Conservation (phyloP, 2,797 vertebrate genomes). For the Anabacerthia variegaticeps region DNA sequence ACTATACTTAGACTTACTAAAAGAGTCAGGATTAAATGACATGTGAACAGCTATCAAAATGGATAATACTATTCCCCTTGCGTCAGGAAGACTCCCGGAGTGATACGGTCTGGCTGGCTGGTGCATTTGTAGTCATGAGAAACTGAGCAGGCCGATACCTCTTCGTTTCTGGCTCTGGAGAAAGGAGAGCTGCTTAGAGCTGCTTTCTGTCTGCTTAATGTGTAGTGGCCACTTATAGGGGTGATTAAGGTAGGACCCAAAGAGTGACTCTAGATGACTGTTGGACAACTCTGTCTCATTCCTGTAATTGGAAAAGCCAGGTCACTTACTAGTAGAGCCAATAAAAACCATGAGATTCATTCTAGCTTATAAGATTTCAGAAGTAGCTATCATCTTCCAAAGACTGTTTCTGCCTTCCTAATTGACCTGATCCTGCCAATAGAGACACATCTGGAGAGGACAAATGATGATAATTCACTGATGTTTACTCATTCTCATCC, state of each 20-base stretch:
- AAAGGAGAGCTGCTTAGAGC: background rate
- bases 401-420: background rate
- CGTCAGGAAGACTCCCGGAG: background rate
- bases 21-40: conserved; percentile 62
- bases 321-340: background rate
- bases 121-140: conserved; percentile 9
- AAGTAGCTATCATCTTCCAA: conserved; percentile 30
- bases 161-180: background rate
- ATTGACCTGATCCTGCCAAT: background rate
- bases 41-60: conserved; percentile 45
- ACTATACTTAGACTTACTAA: conserved; percentile 62
- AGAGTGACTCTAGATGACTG: background rate
- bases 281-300: background rate
- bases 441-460: background rate
- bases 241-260: background rate
- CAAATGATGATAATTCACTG: background rate
- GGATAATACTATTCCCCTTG: background rate
- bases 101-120: background rate
- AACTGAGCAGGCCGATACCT: background rate
- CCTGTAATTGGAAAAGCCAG: background rate
- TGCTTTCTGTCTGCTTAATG: background rate
- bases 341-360: background rate
- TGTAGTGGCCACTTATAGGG: background rate
- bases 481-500: background rate
- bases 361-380: background rate